Evolutionary conservation across 2,888 invertebrate genomes (phyloP).

Genomic region (Sesia apiformis): DNA sequence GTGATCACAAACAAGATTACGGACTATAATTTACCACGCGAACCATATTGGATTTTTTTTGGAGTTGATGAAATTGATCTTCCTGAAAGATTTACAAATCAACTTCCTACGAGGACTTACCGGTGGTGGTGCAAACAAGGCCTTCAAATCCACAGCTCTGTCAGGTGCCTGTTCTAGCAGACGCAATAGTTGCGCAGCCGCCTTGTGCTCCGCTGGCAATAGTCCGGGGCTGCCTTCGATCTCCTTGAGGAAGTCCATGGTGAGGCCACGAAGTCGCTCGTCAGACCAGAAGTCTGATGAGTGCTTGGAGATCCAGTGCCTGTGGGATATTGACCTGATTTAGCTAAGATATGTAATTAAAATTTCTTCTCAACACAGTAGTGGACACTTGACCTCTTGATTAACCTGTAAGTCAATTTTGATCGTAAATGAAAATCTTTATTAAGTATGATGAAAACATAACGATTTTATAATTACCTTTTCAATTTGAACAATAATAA

Average conservation of each 20-base stretch:
- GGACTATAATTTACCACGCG: too few relatives aligned
- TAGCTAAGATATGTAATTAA: too few relatives aligned
- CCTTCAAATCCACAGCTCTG: conserved; percentile 79
- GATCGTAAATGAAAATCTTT: too few relatives aligned
- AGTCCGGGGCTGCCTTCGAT: conserved; percentile 88
- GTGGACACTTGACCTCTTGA: too few relatives aligned
- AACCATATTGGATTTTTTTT: too few relatives aligned
- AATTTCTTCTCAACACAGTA: too few relatives aligned
- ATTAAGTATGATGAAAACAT: too few relatives aligned
- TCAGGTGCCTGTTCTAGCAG: conserved; percentile 85
- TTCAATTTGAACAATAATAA: neutral
- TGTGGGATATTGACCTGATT: conserved; percentile 13
- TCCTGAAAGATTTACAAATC: neutral
- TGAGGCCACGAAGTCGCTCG: conserved; percentile 80
- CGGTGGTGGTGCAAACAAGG: conserved; percentile 79
- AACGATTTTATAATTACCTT: too few relatives aligned
- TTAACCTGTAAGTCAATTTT: too few relatives aligned
- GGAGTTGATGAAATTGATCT: too few relatives aligned
- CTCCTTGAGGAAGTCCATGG: conserved; percentile 91
- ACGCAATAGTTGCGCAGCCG: conserved; percentile 86
- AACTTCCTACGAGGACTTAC: conserved; percentile 49
- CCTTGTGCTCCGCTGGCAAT: conserved; percentile 91
- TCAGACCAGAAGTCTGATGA: conserved; percentile 91
- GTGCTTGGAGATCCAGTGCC: conserved; percentile 95
- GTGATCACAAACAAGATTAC: too few relatives aligned